Conservation (phyloP, 2,888 invertebrate genomes). For the Arge pagana region DNA sequence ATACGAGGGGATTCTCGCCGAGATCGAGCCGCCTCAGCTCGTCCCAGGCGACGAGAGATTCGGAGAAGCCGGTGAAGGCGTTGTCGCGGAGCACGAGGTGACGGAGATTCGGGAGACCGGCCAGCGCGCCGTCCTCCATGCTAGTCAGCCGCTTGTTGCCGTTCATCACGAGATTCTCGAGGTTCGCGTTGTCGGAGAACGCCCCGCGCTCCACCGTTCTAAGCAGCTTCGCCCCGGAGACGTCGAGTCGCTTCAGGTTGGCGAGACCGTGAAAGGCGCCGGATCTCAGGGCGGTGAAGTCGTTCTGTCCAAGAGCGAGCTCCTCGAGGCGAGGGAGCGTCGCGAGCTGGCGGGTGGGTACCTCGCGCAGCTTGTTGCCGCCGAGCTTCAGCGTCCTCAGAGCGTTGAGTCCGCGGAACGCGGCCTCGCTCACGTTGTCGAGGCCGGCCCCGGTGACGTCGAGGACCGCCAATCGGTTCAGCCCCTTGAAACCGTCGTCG, state of each 20-base stretch:
- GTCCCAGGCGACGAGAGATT: conserved; percentile 78
- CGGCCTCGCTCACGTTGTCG: conserved; percentile 75
- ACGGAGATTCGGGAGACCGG: conserved; percentile 78
- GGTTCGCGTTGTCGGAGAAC: conserved; percentile 78
- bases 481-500: conserved; percentile 77
- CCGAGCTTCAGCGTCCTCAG: conserved; percentile 77
- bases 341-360: conserved; percentile 77
- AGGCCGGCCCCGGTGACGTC: conserved; percentile 83
- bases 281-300: conserved; percentile 71
- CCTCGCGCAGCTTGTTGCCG: conserved; percentile 75
- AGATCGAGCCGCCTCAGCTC: conserved; percentile 77
- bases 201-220: conserved; percentile 77
- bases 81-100: conserved; percentile 80
- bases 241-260: conserved; percentile 76
- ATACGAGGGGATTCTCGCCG: conserved; percentile 80
- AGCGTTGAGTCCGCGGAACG: conserved; percentile 77
- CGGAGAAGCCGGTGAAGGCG: conserved; percentile 75
- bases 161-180: conserved; percentile 76
- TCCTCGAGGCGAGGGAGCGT: conserved; percentile 77
- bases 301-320: conserved; percentile 81
- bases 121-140: conserved; percentile 77
- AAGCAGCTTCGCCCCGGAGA: conserved; percentile 77
- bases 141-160: conserved; percentile 76
- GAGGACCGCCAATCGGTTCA: conserved; percentile 74
- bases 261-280: conserved; percentile 79